Base-by-base conservation (phyloP, 2,797 vertebrate genomes). In the Danio kyathit region DNA sequence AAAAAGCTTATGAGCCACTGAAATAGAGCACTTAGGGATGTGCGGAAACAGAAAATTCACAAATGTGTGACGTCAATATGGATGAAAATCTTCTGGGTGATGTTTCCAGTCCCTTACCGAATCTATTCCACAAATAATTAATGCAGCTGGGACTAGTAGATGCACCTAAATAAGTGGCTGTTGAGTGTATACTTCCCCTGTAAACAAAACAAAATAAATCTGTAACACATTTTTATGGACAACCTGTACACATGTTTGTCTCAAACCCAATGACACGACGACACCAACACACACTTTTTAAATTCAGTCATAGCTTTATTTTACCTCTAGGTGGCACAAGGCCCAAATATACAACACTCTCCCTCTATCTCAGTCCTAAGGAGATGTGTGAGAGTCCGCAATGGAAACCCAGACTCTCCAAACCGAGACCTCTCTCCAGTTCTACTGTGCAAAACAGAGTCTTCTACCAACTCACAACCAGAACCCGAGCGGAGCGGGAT, bases 261-360 rank as follows among this genome's bases (percentile, higher is more conserved):
- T 40, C 48, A 54, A 54, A 54, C 29, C 38, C 52, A 10, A 0
- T 52, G 41, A 80, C 66, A 82, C 48, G 16, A 49, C 11, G 16
- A 84, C 40, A 54, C 70, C 40, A 29, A 77, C 44, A 84, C 29
- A 69, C 19, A 44, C 78, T 51, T 56, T 73, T 83, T 70, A 51
- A 57, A 72, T 83, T 83, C 72, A 85, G 85, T 83, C 81, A 83
- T 85, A 85, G 54, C 79, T 87, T 85, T 85, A 85, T 87, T 87
- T 87, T 69, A 83, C 77, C 75, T 84, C 86, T 87, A 85, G 72
- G 38, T 82, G 86, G 86, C 86, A 80, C 83, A 85, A 54, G 67
- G 83, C 79, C 79, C 77, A 85, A 73, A 87, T 87, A 67, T 85
- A 83, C 83, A 85, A 69, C 67, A 76, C 79, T 70, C 79, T 87